These are phyloP conservation scores for Macrosiphum euphorbiae DNA, from an alignment of 2,888 invertebrate species.

Conservation along the genomic window DNA sequence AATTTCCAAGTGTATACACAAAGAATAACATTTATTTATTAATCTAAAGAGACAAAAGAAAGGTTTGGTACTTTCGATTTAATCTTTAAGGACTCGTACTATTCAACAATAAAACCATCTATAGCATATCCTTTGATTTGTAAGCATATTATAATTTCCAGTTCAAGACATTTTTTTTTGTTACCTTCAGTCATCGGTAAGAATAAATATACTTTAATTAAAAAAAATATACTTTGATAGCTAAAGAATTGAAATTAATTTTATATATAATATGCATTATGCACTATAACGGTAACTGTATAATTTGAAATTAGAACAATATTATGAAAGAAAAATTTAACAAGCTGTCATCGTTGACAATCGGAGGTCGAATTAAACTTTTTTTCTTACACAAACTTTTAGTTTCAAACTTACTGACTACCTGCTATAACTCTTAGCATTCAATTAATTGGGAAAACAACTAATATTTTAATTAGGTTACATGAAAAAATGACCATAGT, in stretches of 20 bases:
- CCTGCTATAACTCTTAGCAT: background rate
- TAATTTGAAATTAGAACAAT: background rate
- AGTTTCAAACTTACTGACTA: background rate
- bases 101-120: background rate
- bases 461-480: background rate
- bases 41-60: slow-evolving; percentile 1
- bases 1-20: background rate
- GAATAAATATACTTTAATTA: background rate
- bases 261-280: background rate
- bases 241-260: background rate
- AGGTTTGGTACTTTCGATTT: background rate
- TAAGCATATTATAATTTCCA: slow-evolving; percentile 10
- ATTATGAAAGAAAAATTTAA: background rate
- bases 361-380: background rate
- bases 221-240: background rate
- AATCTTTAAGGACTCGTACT: background rate
- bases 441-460: background rate
- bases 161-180: background rate
- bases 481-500: background rate
- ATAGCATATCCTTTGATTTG: background rate
- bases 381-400: background rate
- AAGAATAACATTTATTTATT: background rate
- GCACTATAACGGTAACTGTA: background rate
- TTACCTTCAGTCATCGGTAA: no score
- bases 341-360: background rate